phyloP scores from a whole-genome alignment of 1,140 invertebrate genomes.

The Drosophila funebris region DNA sequence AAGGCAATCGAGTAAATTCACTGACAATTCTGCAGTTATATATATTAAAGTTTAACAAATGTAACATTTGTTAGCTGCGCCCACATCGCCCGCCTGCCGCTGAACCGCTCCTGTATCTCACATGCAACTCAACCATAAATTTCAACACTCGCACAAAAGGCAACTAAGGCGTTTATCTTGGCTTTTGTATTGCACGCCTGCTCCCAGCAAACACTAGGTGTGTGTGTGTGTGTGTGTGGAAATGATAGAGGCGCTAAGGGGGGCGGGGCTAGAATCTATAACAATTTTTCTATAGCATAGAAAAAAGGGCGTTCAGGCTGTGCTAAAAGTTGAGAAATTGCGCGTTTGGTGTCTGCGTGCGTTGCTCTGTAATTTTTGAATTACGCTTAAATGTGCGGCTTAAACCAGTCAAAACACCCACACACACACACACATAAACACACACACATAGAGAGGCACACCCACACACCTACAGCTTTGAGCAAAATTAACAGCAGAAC shows the following conservation, averaged over 20 bases:
- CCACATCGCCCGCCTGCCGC: neutral
- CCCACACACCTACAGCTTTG: neutral
- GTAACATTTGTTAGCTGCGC: neutral
- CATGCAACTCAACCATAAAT: slow-evolving; percentile 56
- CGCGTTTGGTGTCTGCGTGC: slow-evolving; percentile 39
- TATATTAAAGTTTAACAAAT: too few species aligned
- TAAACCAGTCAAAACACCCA: slow-evolving; percentile 26
- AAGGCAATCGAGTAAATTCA: too few species aligned
- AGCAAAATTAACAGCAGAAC: slow-evolving; percentile 15
- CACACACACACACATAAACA: slow-evolving; percentile 1
- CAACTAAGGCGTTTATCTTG: slow-evolving; percentile 66
- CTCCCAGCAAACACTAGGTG: too few species aligned
- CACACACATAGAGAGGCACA: neutral
- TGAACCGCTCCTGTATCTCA: slow-evolving; percentile 47
- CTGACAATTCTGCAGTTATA: too few species aligned
- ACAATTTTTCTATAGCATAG: slow-evolving; percentile 9
- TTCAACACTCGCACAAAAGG: slow-evolving; percentile 46
- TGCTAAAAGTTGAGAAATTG: slow-evolving; percentile 48
- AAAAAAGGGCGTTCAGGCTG: neutral
- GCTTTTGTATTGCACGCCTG: slow-evolving; percentile 36
- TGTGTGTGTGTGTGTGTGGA: too few species aligned
- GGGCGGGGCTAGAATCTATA: slow-evolving; percentile 19
- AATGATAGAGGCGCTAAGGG: too few species aligned
- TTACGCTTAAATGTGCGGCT: slow-evolving; percentile 68
- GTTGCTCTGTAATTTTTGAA: slow-evolving; percentile 77